These are phyloP conservation scores for Novumbra hubbsi DNA, from an alignment of 2,797 vertebrate species.

Conservation along the genomic window DNA sequence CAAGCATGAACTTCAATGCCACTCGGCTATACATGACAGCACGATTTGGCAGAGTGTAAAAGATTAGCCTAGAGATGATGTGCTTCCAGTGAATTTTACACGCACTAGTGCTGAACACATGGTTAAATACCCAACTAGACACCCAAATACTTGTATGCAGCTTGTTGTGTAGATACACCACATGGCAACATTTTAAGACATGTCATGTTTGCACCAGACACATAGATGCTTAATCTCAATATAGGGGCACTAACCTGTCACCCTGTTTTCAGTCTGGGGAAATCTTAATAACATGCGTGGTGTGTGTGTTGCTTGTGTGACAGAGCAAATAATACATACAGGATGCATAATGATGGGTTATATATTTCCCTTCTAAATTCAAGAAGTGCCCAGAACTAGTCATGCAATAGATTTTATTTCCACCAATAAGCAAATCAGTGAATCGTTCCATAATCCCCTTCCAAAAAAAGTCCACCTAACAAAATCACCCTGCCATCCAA, in stretches of 20 bases:
- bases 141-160: slow-evolving; percentile 10
- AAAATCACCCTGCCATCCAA: not conserved
- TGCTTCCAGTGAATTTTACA: not conserved
- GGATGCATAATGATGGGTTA: not conserved
- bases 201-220: not conserved
- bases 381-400: not conserved
- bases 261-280: not conserved
- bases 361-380: not conserved
- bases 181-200: slow-evolving; percentile 10
- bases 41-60: not conserved
- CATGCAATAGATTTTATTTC: not conserved
- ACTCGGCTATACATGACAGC: not conserved
- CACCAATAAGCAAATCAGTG: not conserved
- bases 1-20: not conserved
- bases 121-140: slow-evolving; percentile 1
- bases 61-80: not conserved
- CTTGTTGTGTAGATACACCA: not conserved
- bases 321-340: not conserved
- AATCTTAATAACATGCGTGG: not conserved
- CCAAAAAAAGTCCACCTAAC: not conserved
- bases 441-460: not conserved
- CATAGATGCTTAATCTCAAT: slow-evolving; percentile 16
- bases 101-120: not conserved
- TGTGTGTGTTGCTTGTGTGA: slow-evolving; percentile 2
- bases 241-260: slow-evolving; percentile 1